Conservation (phyloP, 2,797 vertebrate genomes). For the Sylvia borin region DNA sequence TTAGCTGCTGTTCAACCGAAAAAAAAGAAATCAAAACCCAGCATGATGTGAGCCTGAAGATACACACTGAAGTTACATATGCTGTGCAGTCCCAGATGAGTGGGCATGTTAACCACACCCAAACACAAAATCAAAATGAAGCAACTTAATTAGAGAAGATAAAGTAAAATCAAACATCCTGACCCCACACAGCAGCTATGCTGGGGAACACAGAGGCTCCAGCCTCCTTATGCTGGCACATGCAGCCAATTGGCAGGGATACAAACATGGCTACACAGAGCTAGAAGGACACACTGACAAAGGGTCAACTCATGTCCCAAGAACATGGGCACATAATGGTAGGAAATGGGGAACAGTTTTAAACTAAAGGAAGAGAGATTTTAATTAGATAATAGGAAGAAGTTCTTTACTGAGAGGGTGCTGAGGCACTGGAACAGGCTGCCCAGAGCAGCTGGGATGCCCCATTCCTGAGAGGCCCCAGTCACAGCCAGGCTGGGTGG, state of each 20-base stretch:
- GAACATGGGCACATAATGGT: background rate
- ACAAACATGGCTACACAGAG: background rate
- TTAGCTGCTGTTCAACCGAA: background rate
- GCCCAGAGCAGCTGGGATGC: background rate
- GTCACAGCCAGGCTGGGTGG: background rate
- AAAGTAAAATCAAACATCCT: background rate
- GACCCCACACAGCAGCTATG: background rate
- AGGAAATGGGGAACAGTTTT: background rate
- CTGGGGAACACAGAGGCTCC: background rate
- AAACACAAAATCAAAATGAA: background rate
- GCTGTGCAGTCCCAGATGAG: background rate
- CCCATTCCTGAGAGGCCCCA: fast-evolving
- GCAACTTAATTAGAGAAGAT: background rate
- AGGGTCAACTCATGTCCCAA: background rate
- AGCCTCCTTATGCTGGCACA: background rate
- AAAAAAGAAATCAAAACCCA: background rate
- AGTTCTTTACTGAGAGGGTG: background rate
- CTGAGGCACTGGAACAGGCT: background rate
- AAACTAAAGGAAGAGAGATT: background rate
- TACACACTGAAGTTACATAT: background rate
- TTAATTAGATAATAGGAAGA: background rate
- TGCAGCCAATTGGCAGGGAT: fast-evolving
- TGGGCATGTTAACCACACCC: background rate
- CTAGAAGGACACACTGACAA: background rate
- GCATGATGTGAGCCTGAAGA: background rate